Conservation (phyloP, 2,797 vertebrate species). For the Sebastes iracundus region DNA sequence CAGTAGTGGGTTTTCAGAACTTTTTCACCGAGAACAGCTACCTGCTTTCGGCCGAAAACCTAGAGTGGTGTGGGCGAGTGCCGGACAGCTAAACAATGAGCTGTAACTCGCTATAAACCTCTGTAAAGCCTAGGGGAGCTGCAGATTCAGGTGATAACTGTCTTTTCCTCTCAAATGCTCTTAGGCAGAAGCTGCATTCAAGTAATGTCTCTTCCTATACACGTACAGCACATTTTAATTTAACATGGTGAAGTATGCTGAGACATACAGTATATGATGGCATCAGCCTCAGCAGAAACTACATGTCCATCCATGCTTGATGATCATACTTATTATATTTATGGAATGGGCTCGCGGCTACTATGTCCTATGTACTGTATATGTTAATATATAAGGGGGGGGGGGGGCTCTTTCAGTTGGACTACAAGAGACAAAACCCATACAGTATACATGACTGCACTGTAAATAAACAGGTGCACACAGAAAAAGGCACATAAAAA, state of each 20-base stretch:
- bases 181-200: not conserved
- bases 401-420: not conserved
- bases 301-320: slow-evolving; percentile 7
- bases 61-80: not conserved
- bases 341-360: slow-evolving; percentile 29
- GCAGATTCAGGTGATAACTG: not conserved
- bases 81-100: not conserved
- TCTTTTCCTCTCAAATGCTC: not conserved
- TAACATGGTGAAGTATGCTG: not conserved
- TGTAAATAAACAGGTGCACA: slow-evolving; percentile 21
- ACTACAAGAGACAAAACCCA: slow-evolving; percentile 1
- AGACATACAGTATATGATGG: not conserved
- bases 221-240: not conserved
- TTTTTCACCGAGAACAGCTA: not conserved
- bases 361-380: not conserved
- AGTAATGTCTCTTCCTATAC: not conserved
- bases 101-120: not conserved
- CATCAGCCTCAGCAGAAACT: not conserved
- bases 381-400: slow-evolving; percentile 2
- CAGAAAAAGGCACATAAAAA: not conserved
- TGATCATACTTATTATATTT: slow-evolving; percentile 35
- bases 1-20: not conserved
- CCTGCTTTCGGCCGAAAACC: not conserved
- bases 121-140: not conserved
- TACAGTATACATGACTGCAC: not conserved